Conservation (phyloP, 2,888 invertebrate genomes). For the Junonia oenone region DNA sequence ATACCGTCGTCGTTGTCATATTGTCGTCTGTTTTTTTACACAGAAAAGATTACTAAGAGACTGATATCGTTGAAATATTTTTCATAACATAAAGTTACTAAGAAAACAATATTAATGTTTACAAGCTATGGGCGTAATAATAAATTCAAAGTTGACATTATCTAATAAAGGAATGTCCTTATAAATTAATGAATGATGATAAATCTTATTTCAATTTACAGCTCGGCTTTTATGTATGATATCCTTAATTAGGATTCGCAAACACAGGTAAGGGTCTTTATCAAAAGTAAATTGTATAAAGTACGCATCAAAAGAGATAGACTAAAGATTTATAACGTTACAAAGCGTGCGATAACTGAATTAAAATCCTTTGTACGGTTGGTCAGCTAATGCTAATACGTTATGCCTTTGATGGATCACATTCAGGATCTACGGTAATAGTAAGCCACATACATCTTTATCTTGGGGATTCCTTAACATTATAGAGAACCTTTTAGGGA, state of each 20-base stretch:
- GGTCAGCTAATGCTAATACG: conserved; percentile 46
- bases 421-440: conserved; percentile 17
- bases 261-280: conserved; percentile 50
- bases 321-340: conserved; percentile 57
- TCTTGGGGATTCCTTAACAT: conserved; percentile 23
- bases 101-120: background rate
- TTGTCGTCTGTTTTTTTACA: too few relatives aligned
- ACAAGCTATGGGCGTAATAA: background rate
- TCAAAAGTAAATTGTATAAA: conserved; percentile 56
- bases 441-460: conserved; percentile 16
- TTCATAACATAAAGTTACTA: too few relatives aligned
- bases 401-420: conserved; percentile 61
- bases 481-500: conserved; percentile 24
- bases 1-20: too few relatives aligned
- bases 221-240: conserved; percentile 28
- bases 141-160: background rate
- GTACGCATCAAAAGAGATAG: conserved; percentile 49
- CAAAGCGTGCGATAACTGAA: conserved; percentile 65
- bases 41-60: too few relatives aligned
- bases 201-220: conserved; percentile 5
- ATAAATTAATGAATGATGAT: conserved; percentile 1
- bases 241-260: conserved; percentile 42
- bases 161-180: background rate
- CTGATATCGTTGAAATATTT: too few relatives aligned
- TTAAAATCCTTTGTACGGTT: conserved; percentile 65